Evolutionary conservation across 2,797 vertebrate species (phyloP), one percentile per base, ranked within the genome.

Genomic region (Etheostoma nigrum): DNA sequence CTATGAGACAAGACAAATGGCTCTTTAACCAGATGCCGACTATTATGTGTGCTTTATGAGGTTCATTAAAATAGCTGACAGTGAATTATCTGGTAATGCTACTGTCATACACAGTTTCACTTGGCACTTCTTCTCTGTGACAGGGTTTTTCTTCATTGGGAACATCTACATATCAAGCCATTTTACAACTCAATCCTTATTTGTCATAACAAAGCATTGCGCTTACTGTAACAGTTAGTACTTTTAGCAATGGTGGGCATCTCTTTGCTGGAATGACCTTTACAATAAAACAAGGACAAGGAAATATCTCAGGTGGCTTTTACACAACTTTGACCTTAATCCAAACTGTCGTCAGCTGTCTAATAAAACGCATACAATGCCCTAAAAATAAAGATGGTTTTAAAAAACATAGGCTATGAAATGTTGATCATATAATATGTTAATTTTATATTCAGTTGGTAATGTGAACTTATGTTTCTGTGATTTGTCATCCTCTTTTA

Each of bases 1-100:
- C 57, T 7, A 0, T 36, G 57, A 66, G 7, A 54, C 40, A 57
- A 81, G 59, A 83, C 59, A 65, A 78, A 55, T 44, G 69, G 58
- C 67, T 82, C 74, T 64, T 84, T 67, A 76, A 51, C 74, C 54
- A 67, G 63, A 68, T 63, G 78, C 67, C 57, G 59, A 27, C 63
- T 18, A 21, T 40, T 51, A 54, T 84, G 65, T 63, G 74, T 55
- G 60, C 30, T 75, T 75, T 54, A 52, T 60, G 60, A 66, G 65
- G 40, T 54, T 76, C 48, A 67, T 66, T 72, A 54, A 54, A 67
- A 23, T 40, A 64, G 45, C 61, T 48, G 53, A 67, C 58, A 45
- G 53, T 62, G 19, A 74, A 83, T 40, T 53, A 51, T 78, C 71
- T 51, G 4, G 33, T 66, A 14, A 67, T 42, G 33, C 23, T 61